Percentiles rank a stretch among this genome's conserved stretches.
Evolutionary conservation across 2,888 invertebrate genomes (phyloP).

Genomic region (Rosalia funebris): DNA sequence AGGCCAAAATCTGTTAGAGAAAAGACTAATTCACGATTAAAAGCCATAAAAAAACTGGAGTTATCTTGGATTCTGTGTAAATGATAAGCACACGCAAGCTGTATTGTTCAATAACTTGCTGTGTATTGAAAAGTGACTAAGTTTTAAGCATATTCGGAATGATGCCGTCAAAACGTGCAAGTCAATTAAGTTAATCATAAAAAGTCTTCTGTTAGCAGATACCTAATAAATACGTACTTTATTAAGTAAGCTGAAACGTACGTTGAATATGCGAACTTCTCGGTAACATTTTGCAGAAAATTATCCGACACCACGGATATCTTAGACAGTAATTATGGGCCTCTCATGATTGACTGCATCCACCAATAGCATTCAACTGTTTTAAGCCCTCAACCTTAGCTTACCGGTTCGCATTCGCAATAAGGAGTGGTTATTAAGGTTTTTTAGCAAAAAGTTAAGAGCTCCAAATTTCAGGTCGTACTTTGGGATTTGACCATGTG

Average conservation of each 20-base stretch:
- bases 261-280: slow-evolving; percentile 15
- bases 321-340: slow-evolving; percentile 51
- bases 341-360: slow-evolving; percentile 56
- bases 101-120: too few species aligned
- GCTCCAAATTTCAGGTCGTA: slow-evolving; percentile 48
- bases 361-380: slow-evolving; percentile 48
- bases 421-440: slow-evolving; percentile 56
- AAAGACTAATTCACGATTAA: too few species aligned
- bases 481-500: slow-evolving; percentile 47
- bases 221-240: too few species aligned
- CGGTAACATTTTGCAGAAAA: slow-evolving; percentile 37
- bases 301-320: slow-evolving; percentile 41
- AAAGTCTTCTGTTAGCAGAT: too few species aligned
- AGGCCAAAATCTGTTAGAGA: too few species aligned
- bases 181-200: too few species aligned
- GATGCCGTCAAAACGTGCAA: too few species aligned
- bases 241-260: neutral
- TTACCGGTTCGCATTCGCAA: slow-evolving; percentile 53
- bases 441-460: slow-evolving; percentile 53
- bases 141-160: too few species aligned
- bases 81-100: too few species aligned
- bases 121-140: too few species aligned
- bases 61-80: too few species aligned
- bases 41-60: too few species aligned
- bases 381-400: slow-evolving; percentile 40